Base-by-base conservation (phyloP, 2,888 invertebrate species). In the Caenorhabditis sinica region DNA sequence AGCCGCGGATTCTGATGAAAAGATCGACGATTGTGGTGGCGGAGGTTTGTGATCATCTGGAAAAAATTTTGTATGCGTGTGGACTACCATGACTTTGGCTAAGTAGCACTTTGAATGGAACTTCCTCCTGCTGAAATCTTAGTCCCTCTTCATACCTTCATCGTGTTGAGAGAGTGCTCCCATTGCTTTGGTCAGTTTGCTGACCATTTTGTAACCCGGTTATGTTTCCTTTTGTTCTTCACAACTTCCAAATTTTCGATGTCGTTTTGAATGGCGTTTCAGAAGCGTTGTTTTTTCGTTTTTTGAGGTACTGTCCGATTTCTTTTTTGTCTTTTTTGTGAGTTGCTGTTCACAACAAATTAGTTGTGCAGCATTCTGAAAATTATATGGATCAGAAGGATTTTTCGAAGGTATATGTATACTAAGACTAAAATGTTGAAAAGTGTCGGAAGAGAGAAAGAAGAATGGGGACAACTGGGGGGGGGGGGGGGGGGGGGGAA, bases 101-200 rank as follows among this genome's bases (percentile, higher is more conserved):
- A 23, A 9, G 2, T 56, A 20, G 36, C 51, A 36, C 23, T n/a
- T n/a, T n/a, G n/a, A n/a, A n/a, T n/a, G n/a, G n/a, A 25, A 25
- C 25, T 28, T 25, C 9, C 23, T 13, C 45, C n/a, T n/a, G n/a
- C n/a, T n/a, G 40, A 40, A 40, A 4, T 45, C n/a, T 15, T 45
- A 45, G 45, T 45, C 45, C 45, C 2, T 45, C 45, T 45, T 13
- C 65, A 25, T 33, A 81, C 81, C 84, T 49, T 84, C 79, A 23
- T 81, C 81, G 6, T 71, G 53, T 20, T 85, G 85, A 0, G 79
- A 74, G 58, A 85, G 60, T 13, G 85, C 85, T 30, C 76, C 79
- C 85, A 85, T 85, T 13, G 76, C 85, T 45, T 85, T 85, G n/a
- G 74, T 74, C 36, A 85, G 61, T 56, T 75, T 49, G 75, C 85